A percentile compares a stretch with the other conserved stretches of the same genome.
phyloP scores from a whole-genome alignment of 2,797 vertebrate genomes.

The Cottoperca gobio region DNA sequence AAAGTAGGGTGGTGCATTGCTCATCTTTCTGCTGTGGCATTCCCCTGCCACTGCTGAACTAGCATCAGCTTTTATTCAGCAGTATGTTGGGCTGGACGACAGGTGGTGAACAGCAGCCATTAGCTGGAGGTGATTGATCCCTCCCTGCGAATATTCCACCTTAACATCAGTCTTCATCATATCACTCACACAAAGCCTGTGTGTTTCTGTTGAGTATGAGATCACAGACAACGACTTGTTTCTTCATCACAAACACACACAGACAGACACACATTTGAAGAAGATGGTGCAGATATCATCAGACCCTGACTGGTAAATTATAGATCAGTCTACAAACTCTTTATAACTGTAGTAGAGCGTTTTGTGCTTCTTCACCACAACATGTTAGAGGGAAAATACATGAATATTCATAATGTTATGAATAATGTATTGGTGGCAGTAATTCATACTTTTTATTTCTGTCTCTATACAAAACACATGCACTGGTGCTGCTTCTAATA shows the following conservation, averaged over 20 bases:
- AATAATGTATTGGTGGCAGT: conserved; percentile 38
- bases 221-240: not conserved
- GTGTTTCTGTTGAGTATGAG: conserved; percentile 1
- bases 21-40: conserved; percentile 50
- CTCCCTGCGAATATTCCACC: conserved; percentile 16
- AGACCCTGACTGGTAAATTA: conserved; percentile 54
- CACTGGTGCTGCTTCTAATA: conserved; percentile 4
- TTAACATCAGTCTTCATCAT: conserved; percentile 3
- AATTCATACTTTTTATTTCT: conserved; percentile 28
- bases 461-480: conserved; percentile 1
- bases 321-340: conserved; percentile 37
- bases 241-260: conserved; percentile 3
- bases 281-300: conserved; percentile 32
- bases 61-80: conserved; percentile 40
- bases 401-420: too few species aligned
- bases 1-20: conserved; percentile 48
- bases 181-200: not conserved
- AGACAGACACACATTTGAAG: conserved; percentile 1
- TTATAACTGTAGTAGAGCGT: not conserved
- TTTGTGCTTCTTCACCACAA: conserved; percentile 30
- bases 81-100: conserved; percentile 11
- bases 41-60: conserved; percentile 41
- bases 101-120: not conserved
- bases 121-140: conserved; percentile 12
- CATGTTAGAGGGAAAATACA: conserved; percentile 23